Base-by-base conservation (phyloP, 1,140 invertebrate genomes). In the Chionoecetes opilio region DNA sequence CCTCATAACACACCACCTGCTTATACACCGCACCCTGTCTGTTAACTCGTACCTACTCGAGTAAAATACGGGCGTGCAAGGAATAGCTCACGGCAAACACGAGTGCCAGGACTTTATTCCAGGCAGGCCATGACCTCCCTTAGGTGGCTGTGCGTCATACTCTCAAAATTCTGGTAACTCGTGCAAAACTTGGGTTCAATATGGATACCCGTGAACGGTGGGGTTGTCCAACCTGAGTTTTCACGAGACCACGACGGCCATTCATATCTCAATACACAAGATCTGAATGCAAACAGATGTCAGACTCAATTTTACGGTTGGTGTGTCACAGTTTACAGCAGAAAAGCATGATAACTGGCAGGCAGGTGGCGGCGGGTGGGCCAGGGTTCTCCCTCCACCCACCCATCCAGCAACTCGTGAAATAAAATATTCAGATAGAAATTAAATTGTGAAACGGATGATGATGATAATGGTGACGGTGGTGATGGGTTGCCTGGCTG, bases 401-500 rank as follows among this genome's bases (percentile, higher is more conserved):
- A 53, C 21, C 11, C n/a, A n/a, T n/a, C n/a, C 46, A 75, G 21
- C 63, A 5, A 26, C 8, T 53, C 46, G n/a, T 75, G 63, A 75
- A 75, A 75, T 75, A 75, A 75, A 75, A 75, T n/a, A 75, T 21
- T 75, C 63, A 75, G 8, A 63, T 26, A 75, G n/a, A 75, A 75
- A 75, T 75, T 17, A 75, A 75, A 75, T 26, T 75, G 63, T 17
- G 46, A n/a, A 75, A 75, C 63, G 63, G 63, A 75, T 75, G 63
- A 75, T 75, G 63, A 75, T 75, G 63, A 75, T 75, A 75, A 75
- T 75, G 63, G 63, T 75, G 63, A 21, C 6, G 63, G 63, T 75
- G 21, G 63, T 75, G 63, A 75, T 75, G n/a, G 26, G 63, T 75
- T 75, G n/a, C 63, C 21, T 17, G 63, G 63, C 21, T 5, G 63